Percentiles rank a stretch among this genome's conserved stretches.
These are phyloP conservation scores for Damaliscus lunatus DNA, from an alignment of 2,113 vertebrate species.

Conservation along the genomic window DNA sequence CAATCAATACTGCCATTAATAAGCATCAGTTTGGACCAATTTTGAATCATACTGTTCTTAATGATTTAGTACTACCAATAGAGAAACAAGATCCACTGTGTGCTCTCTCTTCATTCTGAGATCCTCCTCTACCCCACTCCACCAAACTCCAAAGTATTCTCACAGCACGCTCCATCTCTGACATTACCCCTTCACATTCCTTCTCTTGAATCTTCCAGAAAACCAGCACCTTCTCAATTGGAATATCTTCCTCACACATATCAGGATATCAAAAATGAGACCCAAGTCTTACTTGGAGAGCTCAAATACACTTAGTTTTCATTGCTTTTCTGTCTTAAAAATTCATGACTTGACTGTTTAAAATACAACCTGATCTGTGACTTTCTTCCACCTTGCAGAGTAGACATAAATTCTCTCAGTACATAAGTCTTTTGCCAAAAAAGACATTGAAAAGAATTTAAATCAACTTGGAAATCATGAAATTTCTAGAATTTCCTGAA, in stretches of 20 bases:
- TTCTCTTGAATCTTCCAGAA: not conserved
- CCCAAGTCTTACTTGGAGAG: not conserved
- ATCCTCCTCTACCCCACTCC: not conserved
- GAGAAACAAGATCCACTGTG: not conserved
- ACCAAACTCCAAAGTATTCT: not conserved
- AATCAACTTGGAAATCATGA: constrained; percentile 6
- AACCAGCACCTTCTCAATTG: not conserved
- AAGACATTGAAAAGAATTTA: not conserved
- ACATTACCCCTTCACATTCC: not conserved
- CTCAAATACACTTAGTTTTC: not conserved
- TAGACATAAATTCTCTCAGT: not conserved
- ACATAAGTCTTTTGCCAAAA: not conserved
- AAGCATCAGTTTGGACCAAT: not conserved
- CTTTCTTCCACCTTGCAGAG: not conserved
- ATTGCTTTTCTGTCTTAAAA: constrained; percentile 6
- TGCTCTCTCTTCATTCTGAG: not conserved
- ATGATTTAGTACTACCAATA: not conserved
- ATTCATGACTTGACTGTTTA: not conserved
- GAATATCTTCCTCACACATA: not conserved
- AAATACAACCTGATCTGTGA: not conserved
- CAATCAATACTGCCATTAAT: not conserved
- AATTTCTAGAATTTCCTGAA: not conserved
- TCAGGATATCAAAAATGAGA: not conserved
- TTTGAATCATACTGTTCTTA: not conserved
- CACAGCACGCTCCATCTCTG: not conserved